These are phyloP conservation scores for Zaprionus ghesquierei DNA, from an alignment of 1,140 invertebrate genomes.

Conservation along the genomic window DNA sequence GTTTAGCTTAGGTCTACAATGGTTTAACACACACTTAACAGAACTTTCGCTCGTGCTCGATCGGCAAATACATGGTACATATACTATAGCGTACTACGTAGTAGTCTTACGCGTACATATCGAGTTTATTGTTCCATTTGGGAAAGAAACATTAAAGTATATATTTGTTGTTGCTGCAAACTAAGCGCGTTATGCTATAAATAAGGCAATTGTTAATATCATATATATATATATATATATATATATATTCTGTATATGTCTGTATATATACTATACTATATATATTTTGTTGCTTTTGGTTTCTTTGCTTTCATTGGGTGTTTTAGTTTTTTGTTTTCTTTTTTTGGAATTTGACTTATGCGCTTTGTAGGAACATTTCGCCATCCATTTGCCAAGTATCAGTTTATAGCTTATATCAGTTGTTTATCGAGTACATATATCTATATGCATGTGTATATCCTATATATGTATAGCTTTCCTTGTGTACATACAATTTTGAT, in stretches of 20 bases:
- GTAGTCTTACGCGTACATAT: conserved; percentile 27
- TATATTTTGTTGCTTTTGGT: conserved; percentile 6
- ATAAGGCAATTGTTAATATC: conserved; percentile 61
- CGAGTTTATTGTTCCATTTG: conserved; percentile 31
- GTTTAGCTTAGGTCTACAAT: conserved; percentile 39
- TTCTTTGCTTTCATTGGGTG: conserved; percentile 22
- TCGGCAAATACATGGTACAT: neutral
- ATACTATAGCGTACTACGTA: neutral
- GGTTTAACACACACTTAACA: conserved; percentile 31
- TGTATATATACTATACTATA: conserved; percentile 7
- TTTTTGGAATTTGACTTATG: conserved; percentile 33
- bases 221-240: conserved; percentile 17
- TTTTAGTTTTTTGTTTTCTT: conserved; percentile 24
- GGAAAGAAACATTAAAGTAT: conserved; percentile 27
- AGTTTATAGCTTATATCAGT: conserved; percentile 28
- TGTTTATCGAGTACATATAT: conserved; percentile 32
- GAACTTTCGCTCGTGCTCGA: conserved; percentile 19
- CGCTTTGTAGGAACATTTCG: conserved; percentile 69
- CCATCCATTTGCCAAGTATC: conserved; percentile 58
- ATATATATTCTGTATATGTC: conserved; percentile 1
- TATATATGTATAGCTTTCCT: conserved; percentile 12
- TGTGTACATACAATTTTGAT: conserved; percentile 51
- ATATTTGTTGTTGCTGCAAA: conserved; percentile 62
- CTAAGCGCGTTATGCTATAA: conserved; percentile 71
- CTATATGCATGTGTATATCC: conserved; percentile 32